phyloP scores from a whole-genome alignment of 2,113 vertebrate species.

The Lipotes vexillifer region DNA sequence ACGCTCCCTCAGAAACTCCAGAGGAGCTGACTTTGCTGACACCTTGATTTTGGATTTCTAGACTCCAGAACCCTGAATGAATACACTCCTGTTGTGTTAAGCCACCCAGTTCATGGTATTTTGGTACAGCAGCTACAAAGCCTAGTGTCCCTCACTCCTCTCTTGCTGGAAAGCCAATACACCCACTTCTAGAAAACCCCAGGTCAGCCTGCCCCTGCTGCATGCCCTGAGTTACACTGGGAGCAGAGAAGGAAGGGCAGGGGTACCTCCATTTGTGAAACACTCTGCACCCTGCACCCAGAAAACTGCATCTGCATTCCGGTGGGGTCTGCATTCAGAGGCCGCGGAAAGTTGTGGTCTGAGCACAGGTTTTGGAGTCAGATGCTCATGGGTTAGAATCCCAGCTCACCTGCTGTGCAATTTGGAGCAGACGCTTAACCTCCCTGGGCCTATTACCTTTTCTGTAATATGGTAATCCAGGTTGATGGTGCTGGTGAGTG shows the following conservation, averaged over 20 bases:
- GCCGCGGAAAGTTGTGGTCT: rapidly evolving
- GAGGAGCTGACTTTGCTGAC: neutral
- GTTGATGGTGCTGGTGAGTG: rapidly evolving
- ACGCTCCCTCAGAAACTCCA: no score
- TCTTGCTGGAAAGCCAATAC: neutral
- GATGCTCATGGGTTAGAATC: no score
- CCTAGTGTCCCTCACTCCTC: neutral
- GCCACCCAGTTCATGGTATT: rapidly evolving
- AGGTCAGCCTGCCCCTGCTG: neutral
- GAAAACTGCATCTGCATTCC: neutral
- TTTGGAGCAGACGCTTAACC: neutral
- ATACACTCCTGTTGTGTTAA: neutral
- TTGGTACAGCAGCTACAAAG: rapidly evolving
- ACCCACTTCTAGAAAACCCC: neutral
- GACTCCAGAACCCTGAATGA: neutral
- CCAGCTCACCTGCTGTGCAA: neutral
- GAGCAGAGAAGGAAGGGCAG: neutral
- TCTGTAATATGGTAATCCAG: neutral
- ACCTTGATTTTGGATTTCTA: neutral
- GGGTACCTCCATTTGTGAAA: neutral
- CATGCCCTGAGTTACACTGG: rapidly evolving
- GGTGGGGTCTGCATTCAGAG: neutral
- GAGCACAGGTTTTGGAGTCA: neutral
- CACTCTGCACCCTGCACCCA: neutral
- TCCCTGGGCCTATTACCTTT: neutral